Evolutionary conservation across 2,797 vertebrate genomes (phyloP), one percentile per base, ranked within the genome.

Genomic region (Cyprinella venusta): DNA sequence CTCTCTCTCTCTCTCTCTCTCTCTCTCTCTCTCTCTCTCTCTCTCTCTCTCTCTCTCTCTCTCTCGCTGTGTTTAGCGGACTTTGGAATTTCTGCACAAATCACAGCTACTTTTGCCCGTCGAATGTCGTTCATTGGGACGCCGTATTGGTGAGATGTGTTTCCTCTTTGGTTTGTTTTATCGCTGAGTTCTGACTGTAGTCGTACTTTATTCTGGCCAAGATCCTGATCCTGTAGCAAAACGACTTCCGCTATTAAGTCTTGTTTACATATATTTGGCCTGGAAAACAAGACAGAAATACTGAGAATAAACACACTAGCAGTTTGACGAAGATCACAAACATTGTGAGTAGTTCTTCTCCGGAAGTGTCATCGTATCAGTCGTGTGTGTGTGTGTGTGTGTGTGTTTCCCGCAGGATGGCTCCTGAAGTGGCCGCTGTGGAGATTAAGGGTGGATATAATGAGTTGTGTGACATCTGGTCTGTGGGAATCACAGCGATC

Each of bases 81-180:
- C 89, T 98, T 98, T 83, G 97, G 97, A 56, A 97, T 98, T 91
- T 97, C 97, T 0, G 97, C 97, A 6, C 96, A 98, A 91, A 97
- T 98, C 56, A 97, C 96, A 4, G 96, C 96, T 10, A 98, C 97
- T 0, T 92, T 98, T 87, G 95, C 97, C 15, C 94, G 96, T 2
- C 92, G 96, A 52, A 97, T 96, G 91, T 98, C 97, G 52, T 98
- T 98, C 92, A 97, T 98, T 0, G 97, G 97, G 69, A 97, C 97
- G 0, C 97, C 97, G 0, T 98, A 98, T 84, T 98, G 97, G 97
- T 98, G 91, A 94, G 92, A 5, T 61, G 48, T 76, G 12, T 26
- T 65, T 5, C 21, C 12, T 50, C 52, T 50, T 16, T 33, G 12
- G 61, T 24, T 67, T 50, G 4, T 36, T 30, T 19, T 2, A 2